Base-by-base conservation (phyloP, 1,140 invertebrate genomes). In the Teleopsis dalmanni region DNA sequence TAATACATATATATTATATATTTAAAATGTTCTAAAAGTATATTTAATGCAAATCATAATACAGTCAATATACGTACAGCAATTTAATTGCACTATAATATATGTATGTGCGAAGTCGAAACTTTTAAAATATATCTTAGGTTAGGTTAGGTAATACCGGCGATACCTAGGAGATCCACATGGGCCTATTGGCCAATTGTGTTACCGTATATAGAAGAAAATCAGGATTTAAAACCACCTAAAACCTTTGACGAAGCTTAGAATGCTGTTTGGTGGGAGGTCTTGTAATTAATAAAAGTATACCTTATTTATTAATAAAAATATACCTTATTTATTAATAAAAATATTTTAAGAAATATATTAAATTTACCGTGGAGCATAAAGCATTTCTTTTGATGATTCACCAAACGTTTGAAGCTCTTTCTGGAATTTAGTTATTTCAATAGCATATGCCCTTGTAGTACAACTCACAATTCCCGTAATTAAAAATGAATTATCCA, bases 391-490 rank as follows among this genome's bases (percentile, higher is more conserved):
- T 23, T 47, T 53, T 19, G 56, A 34, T 3, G 45, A 50, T 42
- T 65, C 40, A 0, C 49, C 65, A 53, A 65, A 68, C 3, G 21
- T 10, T 49, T 68, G 60, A 3, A 68, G 26, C 8, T 65, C 55
- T 7, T 51, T 48, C 34, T 63, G 58, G 35, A 67, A 55, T n/a
- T 56, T 54, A 4, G 54, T 49, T 2, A 68, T 43, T 36, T 68
- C 62, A 23, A 51, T 53, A 0, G 57, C 56, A 42, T 53, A 51
- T 6, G 54, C 53, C 14, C 34, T 31, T 14, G 44, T 46, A 8
- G 58, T 64, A 40, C 65, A 65, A 23, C 62, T 55, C n/a, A 69
- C n/a, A 1, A 59, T 40, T 0, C 62, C 65, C 27, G 19, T 48
- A 22, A 54, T 52, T 0, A 68, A 19, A 7, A 57, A 54, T 0